A percentile compares a stretch with the other conserved stretches of the same genome.
These are phyloP conservation scores for Chamaea fasciata DNA, from an alignment of 2,113 vertebrate species.

Conservation along the genomic window DNA sequence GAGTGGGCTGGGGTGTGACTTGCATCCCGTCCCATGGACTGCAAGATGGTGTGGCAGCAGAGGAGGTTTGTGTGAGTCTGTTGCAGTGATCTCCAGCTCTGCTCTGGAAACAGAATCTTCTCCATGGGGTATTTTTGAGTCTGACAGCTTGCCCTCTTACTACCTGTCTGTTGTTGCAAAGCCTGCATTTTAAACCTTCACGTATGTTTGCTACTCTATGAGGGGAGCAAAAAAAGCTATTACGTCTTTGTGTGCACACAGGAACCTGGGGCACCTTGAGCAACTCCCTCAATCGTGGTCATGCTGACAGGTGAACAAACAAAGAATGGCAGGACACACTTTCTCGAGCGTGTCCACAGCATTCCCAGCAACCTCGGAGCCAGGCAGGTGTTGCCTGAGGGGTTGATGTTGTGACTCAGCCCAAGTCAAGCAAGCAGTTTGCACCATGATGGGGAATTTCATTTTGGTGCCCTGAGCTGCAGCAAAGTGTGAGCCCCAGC, in stretches of 20 bases:
- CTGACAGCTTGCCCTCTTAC: background rate
- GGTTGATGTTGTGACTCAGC: background rate
- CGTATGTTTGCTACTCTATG: background rate
- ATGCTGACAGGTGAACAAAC: background rate
- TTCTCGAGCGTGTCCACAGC: background rate
- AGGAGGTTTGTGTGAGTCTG: background rate
- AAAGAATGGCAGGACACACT: background rate
- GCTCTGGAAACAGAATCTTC: background rate
- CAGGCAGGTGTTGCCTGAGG: background rate
- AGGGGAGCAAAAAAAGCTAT: background rate
- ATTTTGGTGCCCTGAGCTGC: background rate
- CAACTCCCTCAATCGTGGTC: background rate
- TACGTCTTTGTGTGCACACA: background rate
- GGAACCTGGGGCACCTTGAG: background rate
- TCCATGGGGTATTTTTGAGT: fast-evolving
- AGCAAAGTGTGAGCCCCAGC: background rate
- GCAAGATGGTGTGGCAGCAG: background rate
- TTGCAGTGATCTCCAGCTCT: background rate
- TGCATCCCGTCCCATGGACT: background rate
- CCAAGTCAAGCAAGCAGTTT: background rate
- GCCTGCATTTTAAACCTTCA: background rate
- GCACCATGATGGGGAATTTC: background rate
- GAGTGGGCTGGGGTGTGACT: background rate
- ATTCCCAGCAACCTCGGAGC: background rate
- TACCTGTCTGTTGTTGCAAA: background rate